Evolutionary conservation across 2,797 vertebrate species (phyloP).

Genomic region (Microchirus variegatus): DNA sequence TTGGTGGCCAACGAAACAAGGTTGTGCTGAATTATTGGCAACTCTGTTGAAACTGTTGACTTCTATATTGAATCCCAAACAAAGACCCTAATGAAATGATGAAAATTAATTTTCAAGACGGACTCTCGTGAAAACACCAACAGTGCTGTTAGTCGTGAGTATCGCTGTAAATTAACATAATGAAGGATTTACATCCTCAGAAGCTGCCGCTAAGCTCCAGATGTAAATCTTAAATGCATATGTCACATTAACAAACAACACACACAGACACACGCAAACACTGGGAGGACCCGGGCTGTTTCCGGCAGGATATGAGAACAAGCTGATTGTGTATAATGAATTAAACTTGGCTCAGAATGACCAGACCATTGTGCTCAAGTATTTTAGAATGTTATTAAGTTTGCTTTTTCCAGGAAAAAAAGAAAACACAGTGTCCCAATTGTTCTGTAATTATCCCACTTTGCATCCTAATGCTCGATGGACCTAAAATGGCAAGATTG

Average conservation of each 20-base stretch:
- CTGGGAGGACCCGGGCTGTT: conserved; percentile 3
- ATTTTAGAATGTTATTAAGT: conserved; percentile 17
- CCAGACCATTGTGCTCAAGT: conserved; percentile 9
- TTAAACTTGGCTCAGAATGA: conserved; percentile 9
- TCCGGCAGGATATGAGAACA: conserved; percentile 34
- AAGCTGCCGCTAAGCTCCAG: conserved; percentile 26
- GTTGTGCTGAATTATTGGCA: too few relatives aligned
- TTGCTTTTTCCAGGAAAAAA: conserved; percentile 2
- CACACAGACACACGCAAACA: too few relatives aligned
- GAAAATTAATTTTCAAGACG: background rate
- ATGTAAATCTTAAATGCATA: conserved; percentile 33
- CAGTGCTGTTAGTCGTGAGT: background rate
- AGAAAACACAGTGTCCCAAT: background rate
- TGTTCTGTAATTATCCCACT: conserved; percentile 7
- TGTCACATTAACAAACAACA: conserved; percentile 22
- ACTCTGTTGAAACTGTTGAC: too few relatives aligned
- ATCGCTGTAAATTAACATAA: conserved; percentile 19
- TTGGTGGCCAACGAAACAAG: too few relatives aligned
- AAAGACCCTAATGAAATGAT: background rate
- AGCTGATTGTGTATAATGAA: conserved; percentile 33
- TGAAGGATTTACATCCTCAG: conserved; percentile 28
- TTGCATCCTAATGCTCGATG: conserved; percentile 5
- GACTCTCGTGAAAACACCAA: background rate
- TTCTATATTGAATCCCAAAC: too few relatives aligned
- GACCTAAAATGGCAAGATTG: background rate